Percentiles rank a stretch among this genome's conserved stretches.
Evolutionary conservation across 2,888 invertebrate species (phyloP).

Genomic region (Beris chalybata): DNA sequence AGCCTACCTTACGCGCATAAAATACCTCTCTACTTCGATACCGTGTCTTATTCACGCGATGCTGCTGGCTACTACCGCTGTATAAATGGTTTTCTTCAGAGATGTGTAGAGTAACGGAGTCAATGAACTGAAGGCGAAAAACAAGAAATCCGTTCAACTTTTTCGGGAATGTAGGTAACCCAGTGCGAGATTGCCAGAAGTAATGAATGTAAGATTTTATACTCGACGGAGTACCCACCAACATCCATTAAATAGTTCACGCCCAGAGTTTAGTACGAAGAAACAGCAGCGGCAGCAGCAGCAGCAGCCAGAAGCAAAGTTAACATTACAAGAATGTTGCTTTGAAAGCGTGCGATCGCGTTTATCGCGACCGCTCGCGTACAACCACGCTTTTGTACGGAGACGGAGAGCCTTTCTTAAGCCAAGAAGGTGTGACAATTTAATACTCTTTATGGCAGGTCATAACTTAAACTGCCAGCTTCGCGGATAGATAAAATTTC

Average conservation of each 20-base stretch:
- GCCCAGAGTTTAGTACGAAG: conserved; percentile 6
- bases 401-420: not conserved
- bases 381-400: no score
- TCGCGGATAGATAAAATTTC: no score
- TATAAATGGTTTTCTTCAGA: conserved; percentile 10
- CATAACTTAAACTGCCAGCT: conserved; percentile 8
- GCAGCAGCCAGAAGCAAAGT: conserved; percentile 6
- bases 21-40: no score
- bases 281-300: not conserved
- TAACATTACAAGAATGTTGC: conserved; percentile 23
- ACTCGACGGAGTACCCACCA: conserved; percentile 1
- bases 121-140: conserved; percentile 37
- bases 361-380: no score
- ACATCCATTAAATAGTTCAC: conserved; percentile 24
- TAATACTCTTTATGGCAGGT: conserved; percentile 17
- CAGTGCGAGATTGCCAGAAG: conserved; percentile 39
- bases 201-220: conserved; percentile 11
- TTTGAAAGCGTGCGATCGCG: not conserved
- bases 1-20: no score
- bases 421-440: conserved; percentile 25
- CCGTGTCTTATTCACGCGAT: not conserved
- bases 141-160: conserved; percentile 37
- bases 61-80: conserved; percentile 20
- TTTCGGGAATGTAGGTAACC: conserved; percentile 45
- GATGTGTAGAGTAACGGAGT: conserved; percentile 19